Percentiles rank a stretch among this genome's conserved stretches.
Evolutionary conservation across 2,797 vertebrate species (phyloP).

Genomic region (Coregonus ussuriensis): DNA sequence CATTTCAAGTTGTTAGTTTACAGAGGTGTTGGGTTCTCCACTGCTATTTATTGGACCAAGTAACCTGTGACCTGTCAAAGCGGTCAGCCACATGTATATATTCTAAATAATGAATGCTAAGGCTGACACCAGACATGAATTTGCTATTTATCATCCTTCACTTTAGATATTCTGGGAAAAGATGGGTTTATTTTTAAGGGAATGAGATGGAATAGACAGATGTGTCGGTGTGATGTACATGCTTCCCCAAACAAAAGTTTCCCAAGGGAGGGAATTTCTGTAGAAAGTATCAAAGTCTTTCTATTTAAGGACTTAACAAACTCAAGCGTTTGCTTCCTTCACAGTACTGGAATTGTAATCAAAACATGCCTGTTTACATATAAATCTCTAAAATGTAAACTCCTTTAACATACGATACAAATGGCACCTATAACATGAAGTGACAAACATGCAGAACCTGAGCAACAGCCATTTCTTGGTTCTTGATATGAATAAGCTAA

Average conservation of each 20-base stretch:
- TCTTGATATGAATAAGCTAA: background rate
- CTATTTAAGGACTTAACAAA: background rate
- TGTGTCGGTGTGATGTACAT: background rate
- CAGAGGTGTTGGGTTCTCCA: background rate
- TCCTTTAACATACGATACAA: background rate
- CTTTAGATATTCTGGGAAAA: background rate
- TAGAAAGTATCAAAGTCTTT: background rate
- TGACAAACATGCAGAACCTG: background rate
- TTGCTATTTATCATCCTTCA: background rate
- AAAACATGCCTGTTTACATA: background rate
- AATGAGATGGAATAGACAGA: background rate
- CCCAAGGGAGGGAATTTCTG: background rate
- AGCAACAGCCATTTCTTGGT: background rate
- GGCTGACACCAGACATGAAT: constrained; percentile 3
- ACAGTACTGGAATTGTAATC: background rate
- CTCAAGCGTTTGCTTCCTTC: background rate
- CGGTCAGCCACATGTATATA: background rate
- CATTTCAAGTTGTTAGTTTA: constrained; percentile 11
- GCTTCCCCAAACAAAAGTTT: background rate
- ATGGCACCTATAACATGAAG: background rate
- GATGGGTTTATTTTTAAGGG: background rate
- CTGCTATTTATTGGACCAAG: constrained; percentile 2
- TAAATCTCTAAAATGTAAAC: background rate
- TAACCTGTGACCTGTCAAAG: constrained; percentile 10
- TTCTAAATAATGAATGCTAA: constrained; percentile 5